Conservation (phyloP, 2,113 vertebrate species). For the Smithornis capensis region DNA sequence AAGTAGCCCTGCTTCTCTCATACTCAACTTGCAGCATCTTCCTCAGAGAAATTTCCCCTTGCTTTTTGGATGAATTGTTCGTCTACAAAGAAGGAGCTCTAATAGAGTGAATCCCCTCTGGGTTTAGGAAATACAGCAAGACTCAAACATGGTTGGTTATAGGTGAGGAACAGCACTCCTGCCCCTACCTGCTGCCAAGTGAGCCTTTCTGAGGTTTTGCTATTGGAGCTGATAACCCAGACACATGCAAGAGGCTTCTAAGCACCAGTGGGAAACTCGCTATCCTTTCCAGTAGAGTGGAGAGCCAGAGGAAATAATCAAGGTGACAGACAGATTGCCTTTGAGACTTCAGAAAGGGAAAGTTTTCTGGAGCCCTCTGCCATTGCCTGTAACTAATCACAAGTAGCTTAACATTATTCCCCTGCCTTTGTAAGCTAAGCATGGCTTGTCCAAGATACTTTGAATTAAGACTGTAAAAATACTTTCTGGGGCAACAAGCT, state of each 20-base stretch:
- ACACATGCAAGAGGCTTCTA: neutral
- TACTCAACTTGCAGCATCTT: neutral
- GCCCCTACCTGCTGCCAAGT: neutral
- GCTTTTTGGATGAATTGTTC: neutral
- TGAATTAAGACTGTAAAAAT: neutral
- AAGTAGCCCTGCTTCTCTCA: neutral
- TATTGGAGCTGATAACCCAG: neutral
- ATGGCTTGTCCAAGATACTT: neutral
- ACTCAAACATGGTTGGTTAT: neutral
- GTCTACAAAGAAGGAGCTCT: neutral
- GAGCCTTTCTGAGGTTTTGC: neutral
- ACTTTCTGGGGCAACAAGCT: neutral
- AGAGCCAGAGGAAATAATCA: neutral
- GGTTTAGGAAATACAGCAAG: neutral
- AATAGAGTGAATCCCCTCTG: neutral
- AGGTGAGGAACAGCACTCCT: neutral
- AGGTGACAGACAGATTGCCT: neutral
- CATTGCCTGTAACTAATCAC: neutral
- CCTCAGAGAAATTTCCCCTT: neutral
- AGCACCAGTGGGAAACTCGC: neutral
- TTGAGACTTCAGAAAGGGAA: neutral
- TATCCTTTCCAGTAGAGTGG: neutral
- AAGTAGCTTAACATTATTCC: neutral
- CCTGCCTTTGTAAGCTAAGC: neutral
- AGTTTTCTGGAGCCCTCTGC: neutral